Evolutionary conservation across 2,113 vertebrate genomes (phyloP).

Genomic region (Rattus norvegicus): GRCr8 NC_086023.1:137971001-137971500

Average conservation of each 20-base stretch:
- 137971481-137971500: neutral
- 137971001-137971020: neutral
- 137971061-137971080: neutral
- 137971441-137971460: neutral
- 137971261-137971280: neutral
- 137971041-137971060: neutral
- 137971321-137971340: neutral
- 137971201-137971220: neutral
- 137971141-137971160: neutral
- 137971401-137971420: slow-evolving; percentile 9
- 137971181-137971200: neutral
- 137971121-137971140: neutral
- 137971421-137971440: neutral
- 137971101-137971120: neutral
- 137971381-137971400: neutral
- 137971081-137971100: neutral
- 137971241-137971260: neutral
- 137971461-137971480: neutral
- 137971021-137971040: neutral
- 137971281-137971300: neutral
- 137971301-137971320: neutral
- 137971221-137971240: neutral
- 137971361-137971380: neutral
- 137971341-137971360: neutral
- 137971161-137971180: neutral